Evolutionary conservation across 2,797 vertebrate species (phyloP).

Genomic region (Dendrocincla tyrannina): DNA sequence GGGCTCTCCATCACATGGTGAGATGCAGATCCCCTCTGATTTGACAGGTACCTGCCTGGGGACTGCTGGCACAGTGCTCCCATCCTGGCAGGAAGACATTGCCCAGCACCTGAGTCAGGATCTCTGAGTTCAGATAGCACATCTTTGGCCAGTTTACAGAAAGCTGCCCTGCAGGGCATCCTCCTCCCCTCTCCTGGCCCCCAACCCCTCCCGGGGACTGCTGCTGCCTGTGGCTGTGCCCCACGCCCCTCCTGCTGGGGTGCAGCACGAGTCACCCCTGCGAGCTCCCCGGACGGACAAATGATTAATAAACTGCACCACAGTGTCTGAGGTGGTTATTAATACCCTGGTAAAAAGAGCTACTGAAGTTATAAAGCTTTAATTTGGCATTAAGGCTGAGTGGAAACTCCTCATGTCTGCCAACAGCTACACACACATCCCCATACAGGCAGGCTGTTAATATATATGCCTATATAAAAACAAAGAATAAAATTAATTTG

Average conservation of each 20-base stretch:
- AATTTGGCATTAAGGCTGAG: constrained; percentile 68
- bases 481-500: constrained; percentile 56
- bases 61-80: not conserved
- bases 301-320: constrained; percentile 65
- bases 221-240: accelerated
- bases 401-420: constrained; percentile 60
- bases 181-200: not conserved
- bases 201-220: not conserved
- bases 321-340: constrained; percentile 71
- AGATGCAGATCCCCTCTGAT: not conserved
- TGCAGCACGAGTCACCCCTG: not conserved
- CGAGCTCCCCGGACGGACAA: not conserved
- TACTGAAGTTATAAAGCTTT: constrained; percentile 73
- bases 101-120: not conserved
- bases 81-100: accelerated
- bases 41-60: not conserved
- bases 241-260: not conserved
- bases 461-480: constrained; percentile 47
- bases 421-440: constrained; percentile 62
- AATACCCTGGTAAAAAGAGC: constrained; percentile 67
- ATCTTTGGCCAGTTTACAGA: not conserved
- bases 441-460: constrained; percentile 50
- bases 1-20: accelerated
- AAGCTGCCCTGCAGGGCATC: not conserved
- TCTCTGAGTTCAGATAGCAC: not conserved